phyloP scores from a whole-genome alignment of 2,888 invertebrate genomes.

The Rhorus exstirpatorius region DNA sequence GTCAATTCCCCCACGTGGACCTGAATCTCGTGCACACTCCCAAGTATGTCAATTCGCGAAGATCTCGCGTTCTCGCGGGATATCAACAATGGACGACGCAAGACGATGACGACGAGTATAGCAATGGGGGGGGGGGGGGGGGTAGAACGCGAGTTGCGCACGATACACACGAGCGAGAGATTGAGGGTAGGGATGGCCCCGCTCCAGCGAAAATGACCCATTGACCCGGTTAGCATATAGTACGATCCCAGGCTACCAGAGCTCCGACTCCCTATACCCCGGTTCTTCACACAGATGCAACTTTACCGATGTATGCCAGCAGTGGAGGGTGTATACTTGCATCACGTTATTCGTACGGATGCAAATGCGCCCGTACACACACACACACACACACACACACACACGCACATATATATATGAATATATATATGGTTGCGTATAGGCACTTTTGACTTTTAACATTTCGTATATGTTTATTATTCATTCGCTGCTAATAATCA shows the following conservation, averaged over 20 bases:
- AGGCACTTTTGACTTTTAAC: constrained; percentile 5
- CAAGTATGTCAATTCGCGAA: no score
- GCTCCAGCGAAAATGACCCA: constrained; percentile 78
- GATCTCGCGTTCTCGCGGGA: background rate
- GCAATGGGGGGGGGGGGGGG: constrained; percentile 43
- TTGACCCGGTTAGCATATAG: constrained; percentile 81
- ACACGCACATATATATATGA: constrained; percentile 1
- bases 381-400: constrained; percentile 10
- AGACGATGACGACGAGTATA: constrained; percentile 10
- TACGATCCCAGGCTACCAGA: constrained; percentile 65
- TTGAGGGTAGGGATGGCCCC: constrained; percentile 33
- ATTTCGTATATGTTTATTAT: background rate
- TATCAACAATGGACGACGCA: constrained; percentile 14
- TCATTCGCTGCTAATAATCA: background rate
- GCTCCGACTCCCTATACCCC: constrained; percentile 26
- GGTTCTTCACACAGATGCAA: constrained; percentile 29
- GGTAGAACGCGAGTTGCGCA: constrained; percentile 56
- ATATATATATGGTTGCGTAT: background rate
- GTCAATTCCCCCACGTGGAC: no score
- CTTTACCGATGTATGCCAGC: constrained; percentile 31
- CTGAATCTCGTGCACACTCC: no score
- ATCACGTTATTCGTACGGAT: constrained; percentile 21
- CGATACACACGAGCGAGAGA: constrained; percentile 40
- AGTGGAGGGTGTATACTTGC: constrained; percentile 27
- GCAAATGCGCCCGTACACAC: no score